Evolutionary conservation across 2,888 invertebrate species (phyloP), one percentile per base, ranked within the genome.

Genomic region (Phlogophora meticulosa): DNA sequence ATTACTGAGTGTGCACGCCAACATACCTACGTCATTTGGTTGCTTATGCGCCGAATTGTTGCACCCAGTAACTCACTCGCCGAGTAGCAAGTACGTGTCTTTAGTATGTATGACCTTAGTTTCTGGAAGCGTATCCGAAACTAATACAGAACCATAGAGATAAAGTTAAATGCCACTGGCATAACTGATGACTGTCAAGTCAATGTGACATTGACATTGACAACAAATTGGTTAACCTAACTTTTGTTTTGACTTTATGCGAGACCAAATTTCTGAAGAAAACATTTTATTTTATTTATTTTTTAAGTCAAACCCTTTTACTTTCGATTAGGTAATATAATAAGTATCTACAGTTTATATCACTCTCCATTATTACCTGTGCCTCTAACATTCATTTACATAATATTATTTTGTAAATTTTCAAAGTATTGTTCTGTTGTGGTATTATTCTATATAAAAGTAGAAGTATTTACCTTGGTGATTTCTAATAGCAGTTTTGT

Each of bases 291-390:
- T 68, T 74, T 78, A 65, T 78, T 68, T 60, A 51, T 52, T 52
- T 76, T 42, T 48, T 42, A 68, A 45, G 28, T 22, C 20, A 32
- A 66, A 48, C 28, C 36, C 9, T 49, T 62, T 76, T 73, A 56
- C 4, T 59, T 73, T 76, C 61, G 17, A 68, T 78, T 76, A 78
- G 78, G 76, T 78, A 73, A 76, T 62, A 68, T 17, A 62, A 73
- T 52, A 68, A 60, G 52, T 57, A 42, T 67, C 28, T 55, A 55
- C 36, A 60, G 53, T 49, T 65, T 51, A 20, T 43, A 53, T 72
- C 57, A 65, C 43, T 38, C 24, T 36, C 24, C 45, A 38, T 40
- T 55, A 51, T 43, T 60, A 57, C 15, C 46, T 55, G 55, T 59
- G 48, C n/a, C 15, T 24, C 15, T 38, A 43, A 57, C 36, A 65